Conservation (phyloP, 2,113 vertebrate genomes). For the Atrichornis clamosus region DNA sequence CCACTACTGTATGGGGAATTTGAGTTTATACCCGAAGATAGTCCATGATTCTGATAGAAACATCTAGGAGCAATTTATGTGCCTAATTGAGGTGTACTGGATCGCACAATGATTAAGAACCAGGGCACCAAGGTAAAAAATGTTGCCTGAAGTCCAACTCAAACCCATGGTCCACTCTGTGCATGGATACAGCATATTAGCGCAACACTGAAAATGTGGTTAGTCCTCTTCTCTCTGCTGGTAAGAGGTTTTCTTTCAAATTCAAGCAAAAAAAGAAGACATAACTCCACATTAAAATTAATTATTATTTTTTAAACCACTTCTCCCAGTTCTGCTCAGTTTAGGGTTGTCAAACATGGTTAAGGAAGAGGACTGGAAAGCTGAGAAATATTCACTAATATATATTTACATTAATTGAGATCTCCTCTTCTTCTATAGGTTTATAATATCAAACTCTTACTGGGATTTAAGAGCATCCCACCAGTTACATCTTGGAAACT, state of each 20-base stretch:
- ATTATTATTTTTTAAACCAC: not conserved
- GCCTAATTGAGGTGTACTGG: not conserved
- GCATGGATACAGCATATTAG: not conserved
- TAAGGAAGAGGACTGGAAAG: not conserved
- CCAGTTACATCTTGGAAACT: slow-evolving; percentile 1
- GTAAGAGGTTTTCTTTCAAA: not conserved
- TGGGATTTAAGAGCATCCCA: not conserved
- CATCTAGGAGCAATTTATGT: not conserved
- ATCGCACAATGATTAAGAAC: not conserved
- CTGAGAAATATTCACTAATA: not conserved
- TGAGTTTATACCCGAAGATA: not conserved
- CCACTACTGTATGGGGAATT: not conserved
- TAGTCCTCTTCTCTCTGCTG: not conserved
- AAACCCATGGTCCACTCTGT: not conserved
- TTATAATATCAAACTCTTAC: not conserved
- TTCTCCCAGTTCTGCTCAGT: not conserved
- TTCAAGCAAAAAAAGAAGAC: not conserved
- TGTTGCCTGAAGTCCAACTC: not conserved
- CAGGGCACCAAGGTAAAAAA: not conserved
- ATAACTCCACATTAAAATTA: not conserved
- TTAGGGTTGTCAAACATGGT: not conserved
- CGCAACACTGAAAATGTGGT: not conserved
- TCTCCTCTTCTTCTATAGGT: not conserved
- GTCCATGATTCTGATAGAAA: not conserved
- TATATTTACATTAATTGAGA: not conserved